Evolutionary conservation across 1,140 invertebrate genomes (phyloP).

Genomic region (Rhagoletis pomonella): DNA sequence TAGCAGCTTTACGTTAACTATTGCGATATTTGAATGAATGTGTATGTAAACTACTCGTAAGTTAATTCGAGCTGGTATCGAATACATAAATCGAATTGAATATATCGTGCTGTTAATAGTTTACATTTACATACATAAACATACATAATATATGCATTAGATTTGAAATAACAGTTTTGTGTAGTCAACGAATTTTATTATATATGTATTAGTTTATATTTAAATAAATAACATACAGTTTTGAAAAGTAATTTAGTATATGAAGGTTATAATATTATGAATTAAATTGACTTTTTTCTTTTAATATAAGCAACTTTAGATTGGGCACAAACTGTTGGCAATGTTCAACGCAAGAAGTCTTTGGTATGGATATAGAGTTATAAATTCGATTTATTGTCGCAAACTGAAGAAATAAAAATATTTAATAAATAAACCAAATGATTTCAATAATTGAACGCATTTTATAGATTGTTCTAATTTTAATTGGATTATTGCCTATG

Average conservation of each 20-base stretch:
- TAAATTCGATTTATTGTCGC: too few relatives aligned
- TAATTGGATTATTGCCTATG: too few relatives aligned
- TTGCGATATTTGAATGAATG: background rate
- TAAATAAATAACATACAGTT: conserved; percentile 6
- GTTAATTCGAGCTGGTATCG: conserved; percentile 72
- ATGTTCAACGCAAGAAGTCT: too few relatives aligned
- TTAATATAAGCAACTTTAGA: too few relatives aligned
- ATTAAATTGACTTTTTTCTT: too few relatives aligned
- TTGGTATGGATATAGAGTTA: too few relatives aligned
- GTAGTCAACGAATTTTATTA: conserved; percentile 29
- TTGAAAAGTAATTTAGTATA: conserved; percentile 33
- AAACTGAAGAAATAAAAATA: too few relatives aligned
- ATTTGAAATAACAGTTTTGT: conserved; percentile 1
- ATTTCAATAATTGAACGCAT: too few relatives aligned
- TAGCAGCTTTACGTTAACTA: background rate
- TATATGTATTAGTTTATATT: background rate
- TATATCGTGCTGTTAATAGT: background rate
- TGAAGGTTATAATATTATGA: background rate
- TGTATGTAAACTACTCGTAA: background rate
- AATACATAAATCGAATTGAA: conserved; percentile 61
- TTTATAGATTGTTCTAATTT: too few relatives aligned
- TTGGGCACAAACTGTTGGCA: too few relatives aligned
- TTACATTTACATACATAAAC: background rate
- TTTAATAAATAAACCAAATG: too few relatives aligned
- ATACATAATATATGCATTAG: too few relatives aligned